Percentiles rank a stretch among this genome's conserved stretches.
Conservation (phyloP, 1,140 invertebrate genomes). For the Pogonomyrmex barbatus region DNA sequence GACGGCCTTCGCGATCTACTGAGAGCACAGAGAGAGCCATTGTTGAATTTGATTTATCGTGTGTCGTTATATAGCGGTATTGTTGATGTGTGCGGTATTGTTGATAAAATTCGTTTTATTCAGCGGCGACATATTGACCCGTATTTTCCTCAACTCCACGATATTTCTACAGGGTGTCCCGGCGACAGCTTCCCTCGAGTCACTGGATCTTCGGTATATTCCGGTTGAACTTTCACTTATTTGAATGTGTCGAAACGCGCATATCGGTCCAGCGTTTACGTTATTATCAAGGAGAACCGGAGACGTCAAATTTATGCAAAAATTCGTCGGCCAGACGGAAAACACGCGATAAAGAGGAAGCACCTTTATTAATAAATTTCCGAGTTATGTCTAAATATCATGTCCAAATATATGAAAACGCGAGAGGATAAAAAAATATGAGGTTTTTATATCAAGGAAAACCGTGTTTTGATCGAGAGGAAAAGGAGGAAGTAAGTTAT, state of each 20-base stretch:
- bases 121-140: not conserved
- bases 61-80: not conserved
- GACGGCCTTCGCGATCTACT: not conserved
- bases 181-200: not conserved
- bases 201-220: not conserved
- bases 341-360: not conserved
- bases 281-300: not conserved
- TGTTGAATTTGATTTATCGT: not conserved
- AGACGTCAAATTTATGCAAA: not conserved
- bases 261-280: not conserved
- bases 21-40: not conserved
- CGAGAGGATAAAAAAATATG: not conserved
- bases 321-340: not conserved
- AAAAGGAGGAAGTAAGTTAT: not conserved
- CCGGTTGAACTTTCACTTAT: not conserved
- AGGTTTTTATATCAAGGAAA: not conserved
- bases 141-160: not conserved
- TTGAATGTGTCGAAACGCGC: not conserved
- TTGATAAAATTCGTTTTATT: constrained; percentile 18
- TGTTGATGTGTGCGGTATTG: not conserved
- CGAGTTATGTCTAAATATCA: not conserved
- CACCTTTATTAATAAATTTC: not conserved
- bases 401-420: not conserved
- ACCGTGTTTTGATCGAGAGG: not conserved
- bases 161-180: not conserved